phyloP scores from a whole-genome alignment of 37 sponge, comb jelly and placozoan genomes.

The Mnemiopsis leidyi region DNA sequence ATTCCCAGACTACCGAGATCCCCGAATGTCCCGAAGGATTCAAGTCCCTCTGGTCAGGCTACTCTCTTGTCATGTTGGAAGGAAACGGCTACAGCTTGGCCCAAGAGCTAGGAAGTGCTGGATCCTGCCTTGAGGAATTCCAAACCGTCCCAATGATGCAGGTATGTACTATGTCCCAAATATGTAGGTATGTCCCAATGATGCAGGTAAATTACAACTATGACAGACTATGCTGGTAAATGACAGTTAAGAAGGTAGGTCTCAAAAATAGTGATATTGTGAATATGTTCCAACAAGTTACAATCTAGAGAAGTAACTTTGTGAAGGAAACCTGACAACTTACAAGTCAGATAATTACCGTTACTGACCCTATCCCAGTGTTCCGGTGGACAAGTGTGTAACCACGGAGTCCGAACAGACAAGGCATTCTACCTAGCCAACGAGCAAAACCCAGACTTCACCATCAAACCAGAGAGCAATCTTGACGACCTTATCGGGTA shows the following conservation, averaged over 20 bases:
- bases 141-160: conserved; percentile 65
- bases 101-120: conserved; percentile 40
- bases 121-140: conserved; percentile 46
- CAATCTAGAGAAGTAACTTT: too few species aligned
- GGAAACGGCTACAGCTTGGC: conserved; percentile 41
- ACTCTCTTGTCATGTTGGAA: conserved; percentile 53
- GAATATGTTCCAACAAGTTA: too few species aligned
- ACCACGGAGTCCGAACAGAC: conserved; percentile 45
- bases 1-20: conserved; percentile 50
- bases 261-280: neutral
- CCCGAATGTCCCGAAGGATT: conserved; percentile 62
- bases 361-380: neutral
- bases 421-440: conserved; percentile 49
- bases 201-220: too few species aligned
- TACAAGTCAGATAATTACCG: too few species aligned
- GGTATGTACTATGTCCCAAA: neutral
- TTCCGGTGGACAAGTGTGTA: conserved; percentile 40
- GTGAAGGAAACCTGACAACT: too few species aligned
- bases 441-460: conserved; percentile 23
- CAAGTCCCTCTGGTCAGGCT: conserved; percentile 48
- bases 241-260: neutral
- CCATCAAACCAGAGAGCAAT: conserved; percentile 46
- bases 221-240: neutral
- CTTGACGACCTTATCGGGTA: conserved; percentile 9
- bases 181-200: too few species aligned